Evolutionary conservation across 2,113 vertebrate species (phyloP).

Genomic region (Campylomormyrus numenius): DNA sequence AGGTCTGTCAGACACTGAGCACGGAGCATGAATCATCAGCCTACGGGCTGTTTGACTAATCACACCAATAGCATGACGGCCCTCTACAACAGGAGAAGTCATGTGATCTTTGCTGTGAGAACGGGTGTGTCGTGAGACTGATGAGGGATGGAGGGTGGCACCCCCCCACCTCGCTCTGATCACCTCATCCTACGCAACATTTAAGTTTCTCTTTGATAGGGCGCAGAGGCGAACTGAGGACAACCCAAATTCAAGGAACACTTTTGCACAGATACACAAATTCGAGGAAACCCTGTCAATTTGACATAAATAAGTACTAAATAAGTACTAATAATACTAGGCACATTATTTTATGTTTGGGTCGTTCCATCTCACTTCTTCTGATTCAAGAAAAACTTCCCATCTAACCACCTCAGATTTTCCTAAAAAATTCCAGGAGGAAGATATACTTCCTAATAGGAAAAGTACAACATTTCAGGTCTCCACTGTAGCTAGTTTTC

Average conservation of each 20-base stretch:
- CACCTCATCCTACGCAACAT: not conserved
- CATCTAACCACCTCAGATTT: not conserved
- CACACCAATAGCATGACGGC: not conserved
- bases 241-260: not conserved
- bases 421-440: not conserved
- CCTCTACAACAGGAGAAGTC: not conserved
- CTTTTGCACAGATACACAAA: not conserved
- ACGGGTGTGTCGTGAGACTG: not conserved
- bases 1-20: not conserved
- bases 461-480: not conserved
- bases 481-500: not conserved
- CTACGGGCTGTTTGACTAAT: not conserved
- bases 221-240: not conserved
- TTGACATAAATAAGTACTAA: not conserved
- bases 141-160: not conserved
- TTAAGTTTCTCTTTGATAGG: not conserved
- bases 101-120: not conserved
- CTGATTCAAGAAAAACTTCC: not conserved
- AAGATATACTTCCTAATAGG: not conserved
- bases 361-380: not conserved
- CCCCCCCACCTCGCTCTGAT: not conserved
- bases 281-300: not conserved
- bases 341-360: not conserved
- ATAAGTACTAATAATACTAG: not conserved
- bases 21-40: not conserved